Conservation (phyloP, 1,140 invertebrate species). For the Ooceraea biroi region DNA sequence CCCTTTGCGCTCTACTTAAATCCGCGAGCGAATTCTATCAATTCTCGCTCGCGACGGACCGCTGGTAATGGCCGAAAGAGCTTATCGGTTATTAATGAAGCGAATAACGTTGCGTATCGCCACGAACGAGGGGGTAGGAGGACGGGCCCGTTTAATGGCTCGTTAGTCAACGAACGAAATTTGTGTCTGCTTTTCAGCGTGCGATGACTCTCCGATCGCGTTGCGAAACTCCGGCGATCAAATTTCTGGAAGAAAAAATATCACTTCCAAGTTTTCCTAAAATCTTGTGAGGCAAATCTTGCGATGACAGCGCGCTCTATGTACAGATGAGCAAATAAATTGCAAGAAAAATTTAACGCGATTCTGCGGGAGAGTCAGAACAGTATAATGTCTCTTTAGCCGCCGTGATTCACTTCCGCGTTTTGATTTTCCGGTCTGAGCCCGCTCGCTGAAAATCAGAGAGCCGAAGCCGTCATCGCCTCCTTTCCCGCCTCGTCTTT, state of each 20-base stretch:
- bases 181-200: slow-evolving; percentile 13
- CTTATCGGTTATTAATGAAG: slow-evolving; percentile 75
- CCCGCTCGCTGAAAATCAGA: slow-evolving; percentile 43
- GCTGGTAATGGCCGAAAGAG: slow-evolving; percentile 71
- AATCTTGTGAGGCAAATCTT: neutral
- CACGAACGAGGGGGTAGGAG: slow-evolving; percentile 1
- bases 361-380: neutral
- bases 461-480: slow-evolving; percentile 58
- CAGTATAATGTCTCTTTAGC: slow-evolving; percentile 2
- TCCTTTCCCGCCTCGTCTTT: slow-evolving; percentile 66
- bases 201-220: slow-evolving; percentile 49
- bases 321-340: neutral
- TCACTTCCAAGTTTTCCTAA: neutral
- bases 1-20: slow-evolving; percentile 67
- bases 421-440: slow-evolving; percentile 38
- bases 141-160: slow-evolving; percentile 69
- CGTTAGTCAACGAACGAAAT: slow-evolving; percentile 70
- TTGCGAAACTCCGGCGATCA: slow-evolving; percentile 53
- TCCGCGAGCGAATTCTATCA: slow-evolving; percentile 69
- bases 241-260: neutral
- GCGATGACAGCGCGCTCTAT: neutral
- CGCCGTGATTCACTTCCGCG: slow-evolving; percentile 1
- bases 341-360: neutral
- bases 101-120: slow-evolving; percentile 68
- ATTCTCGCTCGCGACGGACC: slow-evolving; percentile 64